phyloP scores from a whole-genome alignment of 2,888 invertebrate genomes.

The Ectropis crepuscularia region DNA sequence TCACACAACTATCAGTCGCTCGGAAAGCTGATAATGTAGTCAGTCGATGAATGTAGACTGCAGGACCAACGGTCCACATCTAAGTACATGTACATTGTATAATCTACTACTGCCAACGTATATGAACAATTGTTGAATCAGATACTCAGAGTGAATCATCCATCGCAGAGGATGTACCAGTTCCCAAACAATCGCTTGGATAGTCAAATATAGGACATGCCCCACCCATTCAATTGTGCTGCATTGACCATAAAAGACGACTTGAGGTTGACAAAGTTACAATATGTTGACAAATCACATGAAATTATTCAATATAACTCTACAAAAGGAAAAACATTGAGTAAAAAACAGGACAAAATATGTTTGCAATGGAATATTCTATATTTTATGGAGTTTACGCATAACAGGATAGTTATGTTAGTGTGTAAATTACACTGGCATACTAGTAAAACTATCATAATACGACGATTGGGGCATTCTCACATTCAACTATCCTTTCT shows the following conservation, averaged over 20 bases:
- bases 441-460: no score
- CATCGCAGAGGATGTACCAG: conserved; percentile 48
- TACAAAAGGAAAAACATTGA: no score
- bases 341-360: no score
- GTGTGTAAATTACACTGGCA: no score
- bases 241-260: no score
- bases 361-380: no score
- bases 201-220: background rate
- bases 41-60: conserved; percentile 48
- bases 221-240: background rate
- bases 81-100: conserved; percentile 65
- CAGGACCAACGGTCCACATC: conserved; percentile 59
- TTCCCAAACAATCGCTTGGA: conserved; percentile 44
- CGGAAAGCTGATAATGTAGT: conserved; percentile 56
- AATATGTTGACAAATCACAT: no score
- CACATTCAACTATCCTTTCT: background rate
- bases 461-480: background rate
- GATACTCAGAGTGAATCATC: conserved; percentile 52
- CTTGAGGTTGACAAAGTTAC: no score
- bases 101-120: conserved; percentile 57
- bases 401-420: no score
- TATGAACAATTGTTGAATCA: conserved; percentile 56
- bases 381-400: no score
- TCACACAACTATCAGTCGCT: conserved; percentile 64
- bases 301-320: no score